A percentile compares a stretch with the other conserved stretches of the same genome.
These are phyloP conservation scores for Xiphias gladius DNA, from an alignment of 2,113 vertebrate genomes.

Conservation along the genomic window DNA sequence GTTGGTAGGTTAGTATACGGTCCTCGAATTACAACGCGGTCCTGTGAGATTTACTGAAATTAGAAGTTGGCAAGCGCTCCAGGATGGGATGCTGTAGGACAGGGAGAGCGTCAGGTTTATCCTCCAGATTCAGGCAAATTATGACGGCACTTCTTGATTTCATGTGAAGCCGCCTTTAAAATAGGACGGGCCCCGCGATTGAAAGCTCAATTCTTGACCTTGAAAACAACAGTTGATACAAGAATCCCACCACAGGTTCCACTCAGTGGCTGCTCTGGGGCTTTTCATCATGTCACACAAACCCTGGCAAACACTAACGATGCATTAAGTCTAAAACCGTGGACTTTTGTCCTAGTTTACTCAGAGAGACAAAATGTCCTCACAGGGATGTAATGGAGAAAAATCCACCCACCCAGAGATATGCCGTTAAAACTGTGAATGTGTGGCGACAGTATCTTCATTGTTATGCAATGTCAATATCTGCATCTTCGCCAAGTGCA, in stretches of 20 bases:
- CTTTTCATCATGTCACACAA: background rate
- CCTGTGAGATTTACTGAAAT: too few species aligned
- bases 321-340: background rate
- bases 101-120: too few species aligned
- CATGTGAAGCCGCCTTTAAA: background rate
- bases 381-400: background rate
- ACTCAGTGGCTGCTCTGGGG: background rate
- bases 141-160: too few species aligned
- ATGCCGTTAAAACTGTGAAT: background rate
- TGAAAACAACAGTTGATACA: background rate
- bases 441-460: background rate
- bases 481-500: constrained; percentile 1
- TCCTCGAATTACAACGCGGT: too few species aligned
- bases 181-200: background rate
- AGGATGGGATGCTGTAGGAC: background rate
- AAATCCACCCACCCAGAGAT: background rate
- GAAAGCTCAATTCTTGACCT: background rate
- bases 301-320: background rate
- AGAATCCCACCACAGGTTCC: background rate
- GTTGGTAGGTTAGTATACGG: too few species aligned
- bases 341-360: background rate
- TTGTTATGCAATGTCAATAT: background rate
- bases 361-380: background rate
- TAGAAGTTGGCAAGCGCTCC: background rate
- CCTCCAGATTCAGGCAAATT: background rate